Conservation (phyloP, 2,797 vertebrate species). For the Paramormyrops hopkinsi region DNA sequence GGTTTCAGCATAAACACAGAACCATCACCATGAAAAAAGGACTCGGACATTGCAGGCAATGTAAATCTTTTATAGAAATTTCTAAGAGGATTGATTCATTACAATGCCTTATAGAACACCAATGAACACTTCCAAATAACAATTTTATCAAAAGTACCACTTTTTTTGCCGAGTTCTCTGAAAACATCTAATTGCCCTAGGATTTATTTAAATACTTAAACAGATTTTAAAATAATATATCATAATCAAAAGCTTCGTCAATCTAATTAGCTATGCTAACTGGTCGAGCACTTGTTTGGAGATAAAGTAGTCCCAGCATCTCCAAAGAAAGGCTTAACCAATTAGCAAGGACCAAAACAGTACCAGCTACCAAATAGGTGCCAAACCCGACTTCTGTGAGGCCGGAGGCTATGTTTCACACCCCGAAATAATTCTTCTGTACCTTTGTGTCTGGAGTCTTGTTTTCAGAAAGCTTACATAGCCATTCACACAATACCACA, state of each 20-base stretch:
- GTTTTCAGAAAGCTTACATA: not conserved
- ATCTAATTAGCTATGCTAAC: not conserved
- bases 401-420: not conserved
- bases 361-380: not conserved
- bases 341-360: not conserved
- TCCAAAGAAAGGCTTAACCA: not conserved
- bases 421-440: not conserved
- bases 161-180: not conserved
- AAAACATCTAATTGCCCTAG: not conserved
- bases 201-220: not conserved
- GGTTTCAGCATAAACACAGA: not conserved
- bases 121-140: not conserved
- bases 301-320: not conserved
- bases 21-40: not conserved
- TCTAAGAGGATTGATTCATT: not conserved
- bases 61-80: not conserved
- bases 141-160: constrained; percentile 3
- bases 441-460: not conserved
- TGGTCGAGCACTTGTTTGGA: not conserved
- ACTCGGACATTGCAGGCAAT: not conserved
- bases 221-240: not conserved
- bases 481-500: not conserved
- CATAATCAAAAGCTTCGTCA: not conserved
- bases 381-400: not conserved
- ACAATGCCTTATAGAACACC: not conserved